Evolutionary conservation across 2,797 vertebrate genomes (phyloP), one percentile per base, ranked within the genome.

Genomic region (Pangasius macronema): DNA sequence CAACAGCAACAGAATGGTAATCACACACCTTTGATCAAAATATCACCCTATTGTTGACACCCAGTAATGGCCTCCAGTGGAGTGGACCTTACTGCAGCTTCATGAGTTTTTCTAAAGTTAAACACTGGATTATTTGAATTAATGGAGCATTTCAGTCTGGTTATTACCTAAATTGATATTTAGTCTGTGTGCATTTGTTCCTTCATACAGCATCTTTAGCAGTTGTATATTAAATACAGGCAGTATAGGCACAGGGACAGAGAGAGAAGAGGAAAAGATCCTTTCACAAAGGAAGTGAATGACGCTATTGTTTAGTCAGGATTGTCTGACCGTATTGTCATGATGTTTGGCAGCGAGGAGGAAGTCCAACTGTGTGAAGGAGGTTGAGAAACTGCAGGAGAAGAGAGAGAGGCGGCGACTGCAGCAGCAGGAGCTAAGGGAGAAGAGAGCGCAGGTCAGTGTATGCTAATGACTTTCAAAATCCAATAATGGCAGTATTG

Each of bases 321-420:
- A 65, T 79, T 86, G 61, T 89, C 85, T 88, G 49, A 81, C 36
- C 82, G 79, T 82, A 22, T 83, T 83, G 30, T 92, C 57, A 59
- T 86, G 18, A 49, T 87, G 8, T 88, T 63, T 88, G 96, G 89
- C 94, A 99, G 98, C 98, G 51, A 96, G 98, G 92, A 98, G 97
- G 95, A 99, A 99, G 96, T 99, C 98, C 20, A 99, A 99, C 93
- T 99, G 98, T 88, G 98, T 99, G 90, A 99, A 99, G 95, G 98
- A 99, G 92, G 98, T 99, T 91, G 98, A 99, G 95, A 99, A 99
- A 92, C 92, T 99, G 84, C 98, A 99, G 95, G 98, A 99, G 93
- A 99, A 99, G 92, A 94, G 98, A 92, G 98, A 99, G 92, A 95
- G 97, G 91, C 96, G 98, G 83, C 96, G 98, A 90, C 92, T 99